Conservation (phyloP, 2,113 vertebrate genomes). For the Peromyscus polionotus region DNA sequence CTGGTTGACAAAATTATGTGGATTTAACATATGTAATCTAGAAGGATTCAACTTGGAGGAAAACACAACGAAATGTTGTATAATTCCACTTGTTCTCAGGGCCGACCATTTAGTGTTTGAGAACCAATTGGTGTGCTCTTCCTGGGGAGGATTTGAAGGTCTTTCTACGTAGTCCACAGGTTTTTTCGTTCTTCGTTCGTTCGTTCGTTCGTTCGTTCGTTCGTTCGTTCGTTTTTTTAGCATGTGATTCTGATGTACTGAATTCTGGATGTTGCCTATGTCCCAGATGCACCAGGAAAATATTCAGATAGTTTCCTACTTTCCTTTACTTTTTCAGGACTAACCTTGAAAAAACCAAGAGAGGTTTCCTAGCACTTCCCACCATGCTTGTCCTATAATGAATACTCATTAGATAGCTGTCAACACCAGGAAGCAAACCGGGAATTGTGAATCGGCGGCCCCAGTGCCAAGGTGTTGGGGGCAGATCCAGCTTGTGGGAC, state of each 20-base stretch:
- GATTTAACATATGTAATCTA: not conserved
- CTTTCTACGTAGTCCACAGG: not conserved
- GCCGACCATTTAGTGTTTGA: not conserved
- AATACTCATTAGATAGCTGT: conserved; percentile 28
- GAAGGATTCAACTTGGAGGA: conserved; percentile 38
- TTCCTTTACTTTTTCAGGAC: not conserved
- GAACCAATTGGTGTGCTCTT: not conserved
- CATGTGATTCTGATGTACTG: conserved; percentile 3
- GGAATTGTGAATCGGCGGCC: not conserved
- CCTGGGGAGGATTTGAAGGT: not conserved
- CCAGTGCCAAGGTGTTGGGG: not conserved
- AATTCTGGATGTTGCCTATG: conserved; percentile 23
- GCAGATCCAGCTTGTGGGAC: not conserved
- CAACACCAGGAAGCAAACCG: not conserved
- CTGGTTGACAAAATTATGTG: not conserved
- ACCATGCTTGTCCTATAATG: not conserved
- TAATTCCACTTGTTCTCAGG: not conserved
- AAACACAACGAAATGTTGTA: not conserved
- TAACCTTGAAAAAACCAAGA: conserved; percentile 43
- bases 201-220: too few relatives aligned
- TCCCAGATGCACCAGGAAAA: conserved; percentile 38
- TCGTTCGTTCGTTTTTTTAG: not conserved
- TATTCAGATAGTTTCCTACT: conserved; percentile 56
- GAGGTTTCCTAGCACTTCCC: conserved; percentile 9
- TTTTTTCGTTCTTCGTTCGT: not conserved